Percentiles rank a stretch among this genome's conserved stretches.
Conservation (phyloP, 2,888 invertebrate species). For the Drosophila tripunctata region DNA sequence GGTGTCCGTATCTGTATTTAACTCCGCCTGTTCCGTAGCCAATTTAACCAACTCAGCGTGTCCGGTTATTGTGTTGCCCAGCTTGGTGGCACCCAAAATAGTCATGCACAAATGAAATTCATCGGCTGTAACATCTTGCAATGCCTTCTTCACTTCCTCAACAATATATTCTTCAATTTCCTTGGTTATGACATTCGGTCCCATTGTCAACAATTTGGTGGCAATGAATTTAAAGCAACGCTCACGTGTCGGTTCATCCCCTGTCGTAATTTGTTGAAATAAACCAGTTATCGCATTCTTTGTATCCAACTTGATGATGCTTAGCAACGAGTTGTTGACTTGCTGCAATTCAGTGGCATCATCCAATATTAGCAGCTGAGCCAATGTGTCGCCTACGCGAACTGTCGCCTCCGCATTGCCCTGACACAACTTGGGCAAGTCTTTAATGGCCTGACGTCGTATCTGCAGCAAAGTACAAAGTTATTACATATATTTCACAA, state of each 20-base stretch:
- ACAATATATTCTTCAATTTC: slow-evolving; percentile 94
- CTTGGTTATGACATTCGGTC: slow-evolving; percentile 90
- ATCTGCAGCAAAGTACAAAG: slow-evolving; percentile 86
- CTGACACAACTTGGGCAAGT: slow-evolving; percentile 94
- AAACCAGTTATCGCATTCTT: slow-evolving; percentile 88
- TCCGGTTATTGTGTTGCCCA: slow-evolving; percentile 92
- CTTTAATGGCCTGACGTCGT: slow-evolving; percentile 96
- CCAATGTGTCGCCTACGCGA: slow-evolving; percentile 95
- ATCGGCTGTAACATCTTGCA: slow-evolving; percentile 94
- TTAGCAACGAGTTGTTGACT: slow-evolving; percentile 92
- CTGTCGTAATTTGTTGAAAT: slow-evolving; percentile 88
- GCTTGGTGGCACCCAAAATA: slow-evolving; percentile 91
- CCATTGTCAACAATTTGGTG: slow-evolving; percentile 92
- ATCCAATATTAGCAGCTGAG: slow-evolving; percentile 94
- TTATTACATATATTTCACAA: neutral
- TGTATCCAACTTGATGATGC: slow-evolving; percentile 84
- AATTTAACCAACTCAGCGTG: slow-evolving; percentile 94
- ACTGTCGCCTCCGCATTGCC: slow-evolving; percentile 92
- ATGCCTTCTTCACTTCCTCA: slow-evolving; percentile 92
- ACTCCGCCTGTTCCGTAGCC: slow-evolving; percentile 93
- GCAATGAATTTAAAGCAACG: slow-evolving; percentile 94
- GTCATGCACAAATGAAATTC: slow-evolving; percentile 96
- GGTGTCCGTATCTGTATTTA: slow-evolving; percentile 87
- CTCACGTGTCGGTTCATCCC: slow-evolving; percentile 91
- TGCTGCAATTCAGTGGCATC: slow-evolving; percentile 93